Evolutionary conservation across 2,888 invertebrate genomes (phyloP), one percentile per base, ranked within the genome.

Genomic region (Clivina fossor): DNA sequence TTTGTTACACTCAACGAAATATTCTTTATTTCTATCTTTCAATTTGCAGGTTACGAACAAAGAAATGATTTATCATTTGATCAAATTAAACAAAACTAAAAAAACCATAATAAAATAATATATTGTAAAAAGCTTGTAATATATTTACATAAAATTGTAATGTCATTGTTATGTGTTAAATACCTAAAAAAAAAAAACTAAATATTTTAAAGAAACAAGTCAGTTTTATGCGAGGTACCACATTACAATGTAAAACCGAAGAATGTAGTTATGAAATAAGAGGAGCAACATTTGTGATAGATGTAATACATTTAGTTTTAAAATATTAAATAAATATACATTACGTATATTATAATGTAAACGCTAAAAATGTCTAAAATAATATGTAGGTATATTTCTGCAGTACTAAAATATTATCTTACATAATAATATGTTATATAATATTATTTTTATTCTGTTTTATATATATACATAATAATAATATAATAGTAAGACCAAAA

Each of bases 111-210:
- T 48, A 22, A 32, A 47, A 28, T 26, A 40, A 33, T 44, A 44
- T 44, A 44, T 44, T 53, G 53, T 53, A 53, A 53, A 53, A 53
- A 53, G 53, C 53, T 53, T 53, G 53, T 53, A 53, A 44, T 18
- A 53, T 53, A 48, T n/a, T n/a, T n/a, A n/a, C n/a, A n/a, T n/a
- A n/a, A n/a, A n/a, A n/a, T 22, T 48, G 33, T 43, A 43, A 22
- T 26, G 41, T 53, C 44, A 44, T 28, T 53, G 53, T 53, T 44
- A 33, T 43, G 44, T 51, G 43, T 43, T 53, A 30, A 44, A n/a
- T n/a, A n/a, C n/a, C n/a, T n/a, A n/a, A n/a, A n/a, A n/a, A n/a
- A n/a, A n/a, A n/a, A n/a, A n/a, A n/a, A n/a, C n/a, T 44, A 44
- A 28, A 44, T 28, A 44, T 44, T 38, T 44, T 44, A n/a, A 32